Evolutionary conservation across 2,797 vertebrate genomes (phyloP), one percentile per base, ranked within the genome.

Genomic region (Apodemus agrarius): DNA sequence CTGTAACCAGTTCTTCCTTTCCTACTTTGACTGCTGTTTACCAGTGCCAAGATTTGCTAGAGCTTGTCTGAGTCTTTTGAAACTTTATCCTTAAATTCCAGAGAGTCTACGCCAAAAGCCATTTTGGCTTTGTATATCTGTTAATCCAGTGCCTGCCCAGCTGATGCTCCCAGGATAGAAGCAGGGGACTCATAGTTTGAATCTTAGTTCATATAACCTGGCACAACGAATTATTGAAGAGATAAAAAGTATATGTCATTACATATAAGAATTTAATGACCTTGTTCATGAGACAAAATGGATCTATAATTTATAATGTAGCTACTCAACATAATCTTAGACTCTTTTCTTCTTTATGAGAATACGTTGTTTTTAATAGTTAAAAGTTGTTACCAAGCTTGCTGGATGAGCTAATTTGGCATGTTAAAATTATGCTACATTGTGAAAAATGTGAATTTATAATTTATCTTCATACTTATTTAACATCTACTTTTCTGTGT

Each of bases 1-100:
- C 4, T 54, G 1, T 22, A 91, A 87, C 40, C 61, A 14, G 21
- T 54, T 90, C 65, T 89, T 65, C 12, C 49, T 59, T 72, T 86
- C 11, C n/a, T 93, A 40, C 34, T 97, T 95, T 92, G 78, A 94
- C n/a, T 95, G 54, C 57, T 65, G 22, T 93, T n/a, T 69, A 59
- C 92, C 67, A 79, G 13, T 97, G 97, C 95, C 95, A 98, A 96
- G 94, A 93, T 87, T 72, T 59, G 69, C 37, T 78, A 80, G 95
- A 86, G 34, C 85, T 67, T 12, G 80, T 91, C 59, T 96, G 0
- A 90, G 52, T 43, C 96, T 97, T 87, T 95, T 97, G 96, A 97
- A 96, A 98, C 26, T 7, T 97, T 69, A 95, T 59, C 96, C 95
- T 97, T 78, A 49, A 78, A 96, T 90, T 89, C 93, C 89, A 95